Base-by-base conservation (phyloP, 2,797 vertebrate genomes). In the Melanotaenia pygmaea region DNA sequence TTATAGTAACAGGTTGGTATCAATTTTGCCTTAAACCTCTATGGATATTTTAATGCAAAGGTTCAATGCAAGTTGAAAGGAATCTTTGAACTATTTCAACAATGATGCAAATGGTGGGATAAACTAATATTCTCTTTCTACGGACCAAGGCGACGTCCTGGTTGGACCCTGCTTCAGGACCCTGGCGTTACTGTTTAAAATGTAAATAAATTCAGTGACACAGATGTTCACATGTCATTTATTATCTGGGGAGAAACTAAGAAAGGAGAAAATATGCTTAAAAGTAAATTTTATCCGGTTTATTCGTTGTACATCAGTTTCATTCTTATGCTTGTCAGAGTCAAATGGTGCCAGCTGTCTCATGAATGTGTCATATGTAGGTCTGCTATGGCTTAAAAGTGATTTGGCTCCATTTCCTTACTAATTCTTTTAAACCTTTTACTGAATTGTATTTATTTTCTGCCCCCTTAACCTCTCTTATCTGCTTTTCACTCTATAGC, bases 381-480 rank as follows among this genome's bases (percentile, higher is more conserved):
- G 24, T 64, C 53, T 75, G 40, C 32, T 61, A 8, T 26, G 47
- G 45, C 53, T 57, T 60, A 20, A 59, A 61, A 45, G 63, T 51
- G 37, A 18, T 53, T 34, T 16, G 24, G 34, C 59, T 50, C 54
- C 24, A 6, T 75, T 75, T 72, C 69, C 22, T 12, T 12, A 65
- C 35, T 68, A 13, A 20, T 54, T 56, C 22, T 68, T 28, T 8
- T 59, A 67, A 45, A 12, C 35, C 20, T 72, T 66, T 56, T 1
- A n/a, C 20, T 63, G 2, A 64, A 35, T 59, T 30, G 5, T 28
- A 67, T 65, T 71, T 16, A 35, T 79, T 79, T 71, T 67, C 77
- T 34, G 18, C 8, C 43, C 4, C 37, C 56, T 18, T 61, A 18
- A 4, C 60, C 28, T 22, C 26, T 72, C 30, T 70, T 54, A 64